Conservation (phyloP, 1,140 invertebrate species). For the Atopsyche davidsoni region DNA sequence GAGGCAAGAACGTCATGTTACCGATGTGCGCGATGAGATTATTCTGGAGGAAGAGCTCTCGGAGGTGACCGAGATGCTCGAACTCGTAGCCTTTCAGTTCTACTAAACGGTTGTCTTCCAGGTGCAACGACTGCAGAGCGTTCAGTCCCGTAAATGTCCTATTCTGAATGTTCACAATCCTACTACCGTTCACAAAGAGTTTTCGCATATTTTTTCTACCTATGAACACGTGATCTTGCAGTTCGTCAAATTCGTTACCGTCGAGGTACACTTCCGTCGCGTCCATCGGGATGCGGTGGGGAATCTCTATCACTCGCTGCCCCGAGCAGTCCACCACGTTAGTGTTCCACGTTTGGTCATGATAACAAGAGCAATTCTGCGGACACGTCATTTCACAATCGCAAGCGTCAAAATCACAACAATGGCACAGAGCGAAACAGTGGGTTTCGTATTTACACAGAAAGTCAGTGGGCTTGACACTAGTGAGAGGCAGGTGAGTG, state of each 20-base stretch:
- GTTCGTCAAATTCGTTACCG: slow-evolving; percentile 76
- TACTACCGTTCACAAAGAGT: slow-evolving; percentile 79
- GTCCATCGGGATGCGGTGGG: slow-evolving; percentile 85
- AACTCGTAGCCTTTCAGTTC: slow-evolving; percentile 85
- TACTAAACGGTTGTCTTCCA: slow-evolving; percentile 77
- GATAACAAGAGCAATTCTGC: slow-evolving; percentile 84
- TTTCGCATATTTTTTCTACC: slow-evolving; percentile 83
- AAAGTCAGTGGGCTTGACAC: slow-evolving; percentile 70
- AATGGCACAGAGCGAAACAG: slow-evolving; percentile 88
- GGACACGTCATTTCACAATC: slow-evolving; percentile 95
- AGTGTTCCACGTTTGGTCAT: slow-evolving; percentile 86
- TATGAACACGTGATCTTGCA: slow-evolving; percentile 87
- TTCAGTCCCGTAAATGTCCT: slow-evolving; percentile 86
- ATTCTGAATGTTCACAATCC: slow-evolving; percentile 82
- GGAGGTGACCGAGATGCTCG: slow-evolving; percentile 71
- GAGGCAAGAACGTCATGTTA: slow-evolving; percentile 71
- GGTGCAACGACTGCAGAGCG: slow-evolving; percentile 72
- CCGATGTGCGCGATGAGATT: slow-evolving; percentile 73
- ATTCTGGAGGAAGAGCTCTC: slow-evolving; percentile 82
- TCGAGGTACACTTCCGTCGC: slow-evolving; percentile 88
- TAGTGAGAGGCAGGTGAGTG: slow-evolving; percentile 61
- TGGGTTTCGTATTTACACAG: slow-evolving; percentile 87
- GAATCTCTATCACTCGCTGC: slow-evolving; percentile 67
- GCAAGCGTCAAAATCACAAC: slow-evolving; percentile 91
- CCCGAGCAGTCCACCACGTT: slow-evolving; percentile 88